Percentiles rank a stretch among this genome's conserved stretches.
Conservation (phyloP, 2,797 vertebrate genomes). For the Cygnus olor region DNA sequence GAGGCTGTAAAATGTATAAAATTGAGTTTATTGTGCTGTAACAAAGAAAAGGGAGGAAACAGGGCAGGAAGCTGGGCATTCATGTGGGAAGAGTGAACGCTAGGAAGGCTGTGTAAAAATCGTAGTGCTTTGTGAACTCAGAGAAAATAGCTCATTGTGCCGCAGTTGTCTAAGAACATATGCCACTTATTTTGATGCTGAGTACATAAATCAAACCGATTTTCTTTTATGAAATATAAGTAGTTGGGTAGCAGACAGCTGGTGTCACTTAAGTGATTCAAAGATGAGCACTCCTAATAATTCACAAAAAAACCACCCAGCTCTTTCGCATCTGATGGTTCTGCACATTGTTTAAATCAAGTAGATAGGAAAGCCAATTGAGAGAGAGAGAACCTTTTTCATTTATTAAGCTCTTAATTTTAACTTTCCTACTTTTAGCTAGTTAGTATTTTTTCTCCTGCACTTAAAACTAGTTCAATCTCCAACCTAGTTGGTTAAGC, state of each 20-base stretch:
- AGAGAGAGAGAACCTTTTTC: not conserved
- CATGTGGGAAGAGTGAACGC: not conserved
- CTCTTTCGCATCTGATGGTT: not conserved
- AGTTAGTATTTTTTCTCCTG: not conserved
- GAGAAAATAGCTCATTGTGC: not conserved
- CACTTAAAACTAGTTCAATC: not conserved
- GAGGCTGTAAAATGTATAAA: not conserved
- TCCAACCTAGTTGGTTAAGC: not conserved
- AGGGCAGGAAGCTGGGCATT: not conserved
- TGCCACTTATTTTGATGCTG: not conserved
- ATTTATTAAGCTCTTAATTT: not conserved
- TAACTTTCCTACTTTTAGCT: not conserved
- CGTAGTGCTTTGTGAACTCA: not conserved
- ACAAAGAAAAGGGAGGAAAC: not conserved
- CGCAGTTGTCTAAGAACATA: not conserved
- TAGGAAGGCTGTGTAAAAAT: not conserved
- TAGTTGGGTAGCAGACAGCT: not conserved
- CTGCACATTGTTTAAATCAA: not conserved
- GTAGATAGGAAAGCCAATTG: not conserved
- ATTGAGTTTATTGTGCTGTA: slow-evolving; percentile 9
- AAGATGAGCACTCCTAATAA: not conserved
- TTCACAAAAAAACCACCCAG: not conserved
- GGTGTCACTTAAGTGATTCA: not conserved
- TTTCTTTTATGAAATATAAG: no score
- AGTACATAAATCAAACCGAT: not conserved